A percentile compares a stretch with the other conserved stretches of the same genome.
phyloP scores from a whole-genome alignment of 2,888 invertebrate species.

The Orthosia cruda region DNA sequence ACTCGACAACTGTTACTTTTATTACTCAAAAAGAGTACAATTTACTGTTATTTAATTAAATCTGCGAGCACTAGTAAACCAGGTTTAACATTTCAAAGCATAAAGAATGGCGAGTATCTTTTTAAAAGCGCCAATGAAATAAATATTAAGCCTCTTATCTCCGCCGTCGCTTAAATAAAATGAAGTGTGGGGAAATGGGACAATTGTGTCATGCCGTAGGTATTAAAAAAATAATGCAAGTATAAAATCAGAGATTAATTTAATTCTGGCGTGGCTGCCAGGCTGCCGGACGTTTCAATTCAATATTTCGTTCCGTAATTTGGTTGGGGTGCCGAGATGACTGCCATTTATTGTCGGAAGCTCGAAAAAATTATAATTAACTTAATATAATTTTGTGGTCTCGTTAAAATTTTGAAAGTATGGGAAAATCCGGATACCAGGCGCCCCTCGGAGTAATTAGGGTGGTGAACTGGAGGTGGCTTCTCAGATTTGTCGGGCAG shows the following conservation, averaged over 20 bases:
- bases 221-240: conserved; percentile 47
- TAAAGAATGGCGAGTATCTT: conserved; percentile 38
- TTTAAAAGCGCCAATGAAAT: conserved; percentile 33
- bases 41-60: conserved; percentile 41
- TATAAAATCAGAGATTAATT: conserved; percentile 54
- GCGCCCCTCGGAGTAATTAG: conserved; percentile 58
- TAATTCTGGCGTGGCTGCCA: conserved; percentile 19
- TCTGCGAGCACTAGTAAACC: conserved; percentile 14
- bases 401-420: conserved; percentile 54
- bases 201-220: conserved; percentile 25
- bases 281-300: conserved; percentile 63
- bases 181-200: conserved; percentile 29
- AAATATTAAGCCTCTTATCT: conserved; percentile 49
- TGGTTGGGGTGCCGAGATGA: conserved; percentile 49
- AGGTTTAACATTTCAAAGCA: conserved; percentile 33
- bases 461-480: conserved; percentile 24
- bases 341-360: conserved; percentile 56
- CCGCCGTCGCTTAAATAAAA: conserved; percentile 28
- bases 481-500: conserved; percentile 50
- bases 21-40: conserved; percentile 25
- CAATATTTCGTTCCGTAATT: conserved; percentile 65
- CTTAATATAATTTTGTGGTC: conserved; percentile 54
- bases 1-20: conserved; percentile 38
- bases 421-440: conserved; percentile 45
- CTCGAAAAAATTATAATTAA: conserved; percentile 59